Conservation (phyloP, 1,140 invertebrate genomes). For the Conus ventricosus region DNA sequence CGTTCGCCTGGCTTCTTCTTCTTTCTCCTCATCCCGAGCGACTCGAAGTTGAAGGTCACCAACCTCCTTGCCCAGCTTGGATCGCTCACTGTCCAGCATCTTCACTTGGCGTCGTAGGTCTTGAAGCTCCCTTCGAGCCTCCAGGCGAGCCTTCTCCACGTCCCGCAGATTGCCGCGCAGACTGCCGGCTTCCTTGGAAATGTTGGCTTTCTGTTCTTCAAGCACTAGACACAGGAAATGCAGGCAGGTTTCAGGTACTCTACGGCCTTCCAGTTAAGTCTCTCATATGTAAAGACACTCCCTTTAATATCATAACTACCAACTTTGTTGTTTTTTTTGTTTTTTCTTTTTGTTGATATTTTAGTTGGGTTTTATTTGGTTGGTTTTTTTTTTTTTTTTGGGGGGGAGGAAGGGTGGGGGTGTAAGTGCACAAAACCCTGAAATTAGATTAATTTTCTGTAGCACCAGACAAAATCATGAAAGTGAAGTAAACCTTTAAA, state of each 20-base stretch:
- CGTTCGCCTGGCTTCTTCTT: conserved; percentile 82
- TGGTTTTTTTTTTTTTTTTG: too few species aligned
- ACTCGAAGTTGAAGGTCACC: conserved; percentile 87
- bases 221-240: conserved; percentile 82
- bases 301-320: too few species aligned
- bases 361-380: too few species aligned
- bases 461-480: too few species aligned
- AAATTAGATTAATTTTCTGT: too few species aligned
- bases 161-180: conserved; percentile 85
- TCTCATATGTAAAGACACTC: too few species aligned
- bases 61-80: conserved; percentile 79
- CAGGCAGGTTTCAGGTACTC: not conserved
- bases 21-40: conserved; percentile 83
- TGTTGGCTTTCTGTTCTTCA: conserved; percentile 83
- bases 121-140: conserved; percentile 74
- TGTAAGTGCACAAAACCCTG: too few species aligned
- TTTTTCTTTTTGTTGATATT: too few species aligned
- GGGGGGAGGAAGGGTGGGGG: too few species aligned
- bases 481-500: too few species aligned
- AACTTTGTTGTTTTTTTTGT: too few species aligned
- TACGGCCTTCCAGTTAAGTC: too few species aligned
- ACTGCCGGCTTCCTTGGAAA: conserved; percentile 82
- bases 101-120: conserved; percentile 73
- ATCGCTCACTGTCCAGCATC: conserved; percentile 73
- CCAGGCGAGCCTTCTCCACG: conserved; percentile 81